Base-by-base conservation (phyloP, 1,140 invertebrate genomes). In the Phthorimaea operculella region DNA sequence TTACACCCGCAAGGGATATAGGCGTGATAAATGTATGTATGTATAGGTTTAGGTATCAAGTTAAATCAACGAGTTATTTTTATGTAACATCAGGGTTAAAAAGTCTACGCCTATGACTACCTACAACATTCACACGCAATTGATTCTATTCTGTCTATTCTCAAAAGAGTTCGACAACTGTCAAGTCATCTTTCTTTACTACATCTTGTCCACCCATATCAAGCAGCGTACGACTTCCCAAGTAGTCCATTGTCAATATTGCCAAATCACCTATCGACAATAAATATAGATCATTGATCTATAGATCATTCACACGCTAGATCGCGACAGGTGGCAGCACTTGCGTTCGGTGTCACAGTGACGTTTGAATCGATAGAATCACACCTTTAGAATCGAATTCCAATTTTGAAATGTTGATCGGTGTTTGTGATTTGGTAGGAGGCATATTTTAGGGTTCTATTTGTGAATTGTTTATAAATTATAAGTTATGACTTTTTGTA, bases 201-300 rank as follows among this genome's bases (percentile, higher is more conserved):
- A 39, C 8, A 39, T n/a, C n/a, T 10, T 50, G 61, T 64, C 64
- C 57, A 67, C 68, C 62, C 64, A 52, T 60, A 64, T 72, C 70
- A 73, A 64, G 68, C 36, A 49, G 18, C 59, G 70, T 61, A 66
- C 52, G 63, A 57, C 62, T 66, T 52, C 67, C 68, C 66, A 61
- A 75, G 66, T 66, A 63, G 64, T 70, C 57, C 59, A 72, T 76
- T 80, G 70, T 70, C 54, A 64, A 62, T 51, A 21, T 63, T 74
- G 76, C 73, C 64, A 79, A 83, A 80, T 83, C 77, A 83, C 80
- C 72, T 71, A 77, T 75, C 65, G 57, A 59, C 66, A 66, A 76
- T 76, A 69, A 74, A 76, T 70, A 64, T 49, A 54, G 57, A 56
- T 70, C 57, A 64, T 58, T 64, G 51, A 50, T 50, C 48, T 50